phyloP scores from a whole-genome alignment of 1,140 invertebrate species.

The Globodera ellingtonae region DNA sequence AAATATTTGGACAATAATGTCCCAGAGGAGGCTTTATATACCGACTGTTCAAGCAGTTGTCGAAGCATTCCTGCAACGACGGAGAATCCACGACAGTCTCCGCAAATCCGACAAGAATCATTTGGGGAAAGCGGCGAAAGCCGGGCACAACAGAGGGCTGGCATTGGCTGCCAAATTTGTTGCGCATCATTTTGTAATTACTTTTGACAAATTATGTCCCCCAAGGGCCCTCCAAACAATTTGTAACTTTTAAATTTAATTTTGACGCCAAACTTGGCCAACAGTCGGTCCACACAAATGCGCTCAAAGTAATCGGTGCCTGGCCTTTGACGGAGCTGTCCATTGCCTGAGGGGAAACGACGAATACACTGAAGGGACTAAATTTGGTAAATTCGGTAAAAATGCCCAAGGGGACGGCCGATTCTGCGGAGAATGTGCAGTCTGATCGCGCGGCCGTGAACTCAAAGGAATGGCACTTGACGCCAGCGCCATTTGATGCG shows the following conservation, averaged over 20 bases:
- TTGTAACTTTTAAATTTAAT: background rate
- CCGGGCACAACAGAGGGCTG: constrained; percentile 30
- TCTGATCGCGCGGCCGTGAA: constrained; percentile 31
- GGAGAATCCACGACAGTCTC: constrained; percentile 63
- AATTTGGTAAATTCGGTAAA: background rate
- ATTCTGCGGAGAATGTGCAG: constrained; percentile 57
- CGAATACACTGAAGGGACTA: background rate
- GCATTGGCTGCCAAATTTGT: constrained; percentile 52
- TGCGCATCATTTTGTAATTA: background rate
- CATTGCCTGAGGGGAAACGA: constrained; percentile 41
- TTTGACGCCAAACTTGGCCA: constrained; percentile 39
- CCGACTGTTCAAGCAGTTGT: constrained; percentile 60
- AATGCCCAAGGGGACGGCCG: constrained; percentile 56
- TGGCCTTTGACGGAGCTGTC: constrained; percentile 55
- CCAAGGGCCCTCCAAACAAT: no score
- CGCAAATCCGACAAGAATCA: constrained; percentile 64
- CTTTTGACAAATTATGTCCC: background rate
- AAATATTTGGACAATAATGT: no score
- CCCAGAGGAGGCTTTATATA: background rate
- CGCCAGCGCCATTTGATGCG: constrained; percentile 26
- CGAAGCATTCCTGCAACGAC: constrained; percentile 61
- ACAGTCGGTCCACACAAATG: constrained; percentile 57
- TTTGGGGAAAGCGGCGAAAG: constrained; percentile 62
- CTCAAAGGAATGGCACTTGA: constrained; percentile 62
- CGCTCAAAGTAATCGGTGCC: constrained; percentile 62